phyloP scores from a whole-genome alignment of 2,888 invertebrate species.

The Drosophila birchii region DNA sequence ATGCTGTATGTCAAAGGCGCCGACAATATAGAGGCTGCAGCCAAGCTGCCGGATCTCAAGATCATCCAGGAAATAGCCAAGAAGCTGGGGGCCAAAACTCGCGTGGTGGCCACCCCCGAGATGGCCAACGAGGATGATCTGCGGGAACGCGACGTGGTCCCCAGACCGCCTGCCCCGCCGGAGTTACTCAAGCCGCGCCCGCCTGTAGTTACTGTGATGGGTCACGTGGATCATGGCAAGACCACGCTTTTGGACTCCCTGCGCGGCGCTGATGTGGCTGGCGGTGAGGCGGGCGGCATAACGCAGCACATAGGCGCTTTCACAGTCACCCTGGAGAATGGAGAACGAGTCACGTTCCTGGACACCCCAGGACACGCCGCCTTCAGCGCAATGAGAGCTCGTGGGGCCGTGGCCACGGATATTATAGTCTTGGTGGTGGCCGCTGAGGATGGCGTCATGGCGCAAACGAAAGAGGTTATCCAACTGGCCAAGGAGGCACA shows the following conservation, averaged over 20 bases:
- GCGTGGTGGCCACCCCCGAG: constrained; percentile 86
- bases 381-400: constrained; percentile 95
- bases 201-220: constrained; percentile 99
- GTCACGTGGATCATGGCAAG: constrained; percentile 99
- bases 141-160: constrained; percentile 86
- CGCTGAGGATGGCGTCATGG: constrained; percentile 99
- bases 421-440: constrained; percentile 98
- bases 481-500: constrained; percentile 92
- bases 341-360: constrained; percentile 94
- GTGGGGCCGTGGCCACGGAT: constrained; percentile 98
- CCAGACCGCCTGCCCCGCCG: constrained; percentile 88
- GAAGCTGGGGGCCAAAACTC: constrained; percentile 88
- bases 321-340: constrained; percentile 89
- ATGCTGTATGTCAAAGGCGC: constrained; percentile 88
- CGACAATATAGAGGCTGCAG: constrained; percentile 86
- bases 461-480: constrained; percentile 97
- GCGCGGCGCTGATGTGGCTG: constrained; percentile 93
- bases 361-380: constrained; percentile 99
- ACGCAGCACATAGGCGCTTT: constrained; percentile 99
- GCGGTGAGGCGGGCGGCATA: constrained; percentile 98
- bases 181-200: constrained; percentile 90
- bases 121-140: constrained; percentile 56
- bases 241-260: constrained; percentile 97
- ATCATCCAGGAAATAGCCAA: constrained; percentile 89
- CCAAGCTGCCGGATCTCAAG: constrained; percentile 88